Base-by-base conservation (phyloP, 2,113 vertebrate genomes). In the Siphamia tubifer region DNA sequence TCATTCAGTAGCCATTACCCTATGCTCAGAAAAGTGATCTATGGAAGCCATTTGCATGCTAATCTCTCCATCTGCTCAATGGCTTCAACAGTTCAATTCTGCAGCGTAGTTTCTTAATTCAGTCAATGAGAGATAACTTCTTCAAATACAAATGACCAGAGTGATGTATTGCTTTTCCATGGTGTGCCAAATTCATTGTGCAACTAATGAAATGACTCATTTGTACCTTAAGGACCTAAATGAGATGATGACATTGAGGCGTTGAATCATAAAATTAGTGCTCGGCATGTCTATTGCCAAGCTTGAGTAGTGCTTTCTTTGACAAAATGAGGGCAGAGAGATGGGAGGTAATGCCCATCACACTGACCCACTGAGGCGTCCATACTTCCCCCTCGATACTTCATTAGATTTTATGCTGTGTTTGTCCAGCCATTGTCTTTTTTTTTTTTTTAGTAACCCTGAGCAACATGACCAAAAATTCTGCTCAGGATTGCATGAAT, bases 1-100 rank as follows among this genome's bases (percentile, higher is more conserved):
- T 88, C 84, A 86, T 90, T 87, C 82, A 83, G 75, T 65, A 27
- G 82, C 77, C 82, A 82, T 92, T 90, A 90, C 63, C 83, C 87
- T 88, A 53, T 85, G 85, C 74, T 85, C 85, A 85, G 70, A 74
- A 56, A 85, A 53, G 84, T 85, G 89, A 93, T 91, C 66, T 74
- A 91, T 83, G 58, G 52, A 12, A 76, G 16, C 82, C 77, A 85
- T 92, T 86, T 83, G 69, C 76, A 89, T 91, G 79, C 72, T 74
- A 88, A 89, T 83, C 82, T 75, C 74, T 48, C 62, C 70, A 78
- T 87, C 70, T 66, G 76, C 68, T 85, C 82, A 68, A 89, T 78
- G 70, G 63, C 72, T 44, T 66, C 61, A 73, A 53, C 45, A 68
- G 80, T 87, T 86, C 73, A 79, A 79, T 82, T 79, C 72, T 78